Conservation (phyloP, 2,113 vertebrate species). For the Trematomus loennbergii region DNA sequence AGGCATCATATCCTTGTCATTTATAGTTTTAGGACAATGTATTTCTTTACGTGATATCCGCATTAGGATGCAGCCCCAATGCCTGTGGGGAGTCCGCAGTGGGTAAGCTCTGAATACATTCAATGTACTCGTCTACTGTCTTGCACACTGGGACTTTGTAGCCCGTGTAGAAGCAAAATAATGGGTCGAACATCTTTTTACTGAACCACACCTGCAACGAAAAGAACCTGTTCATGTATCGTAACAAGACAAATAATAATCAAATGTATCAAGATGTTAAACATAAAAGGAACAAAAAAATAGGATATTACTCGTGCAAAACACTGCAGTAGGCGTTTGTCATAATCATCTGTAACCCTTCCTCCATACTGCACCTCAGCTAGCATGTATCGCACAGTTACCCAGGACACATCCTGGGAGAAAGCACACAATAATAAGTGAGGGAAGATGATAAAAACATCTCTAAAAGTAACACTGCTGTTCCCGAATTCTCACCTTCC, state of each 20-base stretch:
- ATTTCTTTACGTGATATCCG: conserved; percentile 61
- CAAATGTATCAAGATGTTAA: neutral
- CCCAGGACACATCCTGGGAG: conserved; percentile 90
- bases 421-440: neutral
- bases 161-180: conserved; percentile 58
- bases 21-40: neutral
- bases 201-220: conserved; percentile 66
- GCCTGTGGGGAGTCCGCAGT: conserved; percentile 52
- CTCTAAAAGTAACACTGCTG: neutral
- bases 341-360: conserved; percentile 90
- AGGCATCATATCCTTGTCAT: neutral
- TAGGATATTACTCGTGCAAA: conserved; percentile 79
- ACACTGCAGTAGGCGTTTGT: conserved; percentile 87
- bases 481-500: conserved; percentile 80
- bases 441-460: neutral
- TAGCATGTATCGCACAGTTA: conserved; percentile 90
- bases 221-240: conserved; percentile 5
- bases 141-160: conserved; percentile 63
- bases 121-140: conserved; percentile 59
- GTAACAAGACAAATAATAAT: neutral
- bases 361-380: conserved; percentile 91
- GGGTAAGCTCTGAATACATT: conserved; percentile 53
- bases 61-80: conserved; percentile 62
- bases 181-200: conserved; percentile 57
- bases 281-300: neutral